Conservation (phyloP, 2,888 invertebrate species). For the Aproaerema taeniolella region DNA sequence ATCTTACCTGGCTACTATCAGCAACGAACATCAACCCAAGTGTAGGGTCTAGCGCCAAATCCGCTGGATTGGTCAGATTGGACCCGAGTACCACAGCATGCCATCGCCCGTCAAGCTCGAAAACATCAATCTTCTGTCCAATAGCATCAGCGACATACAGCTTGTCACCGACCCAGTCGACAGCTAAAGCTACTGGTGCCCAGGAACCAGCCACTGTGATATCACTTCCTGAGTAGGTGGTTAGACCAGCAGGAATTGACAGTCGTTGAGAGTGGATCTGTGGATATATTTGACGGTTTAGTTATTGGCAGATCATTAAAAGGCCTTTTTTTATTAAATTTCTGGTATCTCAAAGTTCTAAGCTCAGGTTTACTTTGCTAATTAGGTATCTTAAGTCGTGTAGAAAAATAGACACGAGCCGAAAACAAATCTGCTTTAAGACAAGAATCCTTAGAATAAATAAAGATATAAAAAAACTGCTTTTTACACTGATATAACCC, state of each 20-base stretch:
- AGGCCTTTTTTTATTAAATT: too few relatives aligned
- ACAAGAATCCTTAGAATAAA: too few relatives aligned
- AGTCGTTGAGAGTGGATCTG: conserved; percentile 81
- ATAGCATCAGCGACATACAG: conserved; percentile 95
- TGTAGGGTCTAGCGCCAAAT: conserved; percentile 95
- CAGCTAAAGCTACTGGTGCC: conserved; percentile 93
- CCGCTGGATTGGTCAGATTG: conserved; percentile 93
- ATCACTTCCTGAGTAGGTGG: conserved; percentile 74
- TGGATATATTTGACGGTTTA: too few relatives aligned
- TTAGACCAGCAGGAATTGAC: conserved; percentile 53
- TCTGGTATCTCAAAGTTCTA: too few relatives aligned
- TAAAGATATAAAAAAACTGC: too few relatives aligned
- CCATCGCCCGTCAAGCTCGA: conserved; percentile 90
- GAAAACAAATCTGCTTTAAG: too few relatives aligned
- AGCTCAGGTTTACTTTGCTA: too few relatives aligned
- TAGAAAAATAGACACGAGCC: too few relatives aligned
- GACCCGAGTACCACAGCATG: conserved; percentile 95
- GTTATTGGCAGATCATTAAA: too few relatives aligned
- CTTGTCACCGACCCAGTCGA: conserved; percentile 98
- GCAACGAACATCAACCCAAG: conserved; percentile 92
- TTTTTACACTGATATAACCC: too few relatives aligned
- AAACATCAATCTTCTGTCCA: conserved; percentile 94
- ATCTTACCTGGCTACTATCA: conserved; percentile 84
- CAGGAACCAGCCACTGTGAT: conserved; percentile 89
- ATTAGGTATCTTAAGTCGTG: too few relatives aligned